These are phyloP conservation scores for Tenthredo scrophulariae DNA, from an alignment of 2,888 invertebrate species.

Conservation along the genomic window DNA sequence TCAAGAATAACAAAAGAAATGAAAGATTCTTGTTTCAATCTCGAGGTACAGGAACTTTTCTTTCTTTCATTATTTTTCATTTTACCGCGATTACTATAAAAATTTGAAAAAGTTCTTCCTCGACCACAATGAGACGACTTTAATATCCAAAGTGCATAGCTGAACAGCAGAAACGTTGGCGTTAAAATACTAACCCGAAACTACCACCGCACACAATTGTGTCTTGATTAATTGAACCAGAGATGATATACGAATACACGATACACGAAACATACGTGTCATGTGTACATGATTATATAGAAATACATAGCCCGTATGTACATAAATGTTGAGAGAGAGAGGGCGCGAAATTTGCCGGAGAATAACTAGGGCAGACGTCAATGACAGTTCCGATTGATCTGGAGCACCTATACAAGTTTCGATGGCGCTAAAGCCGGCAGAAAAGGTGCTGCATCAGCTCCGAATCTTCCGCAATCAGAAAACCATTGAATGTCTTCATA, in stretches of 20 bases:
- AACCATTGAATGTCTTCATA: slow-evolving; percentile 31
- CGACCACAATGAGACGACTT: background rate
- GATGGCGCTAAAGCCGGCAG: background rate
- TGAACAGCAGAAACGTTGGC: background rate
- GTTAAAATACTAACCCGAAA: background rate
- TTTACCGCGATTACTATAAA: background rate
- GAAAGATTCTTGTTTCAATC: slow-evolving; percentile 1
- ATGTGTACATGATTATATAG: background rate
- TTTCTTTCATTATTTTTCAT: background rate
- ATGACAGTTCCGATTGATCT: slow-evolving; percentile 49
- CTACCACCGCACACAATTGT: background rate
- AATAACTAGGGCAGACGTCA: slow-evolving; percentile 25
- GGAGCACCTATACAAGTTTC: slow-evolving; percentile 28
- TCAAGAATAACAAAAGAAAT: background rate
- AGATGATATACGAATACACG: background rate
- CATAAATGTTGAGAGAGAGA: background rate
- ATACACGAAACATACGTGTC: background rate
- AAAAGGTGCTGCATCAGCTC: slow-evolving; percentile 32
- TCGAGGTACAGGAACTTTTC: background rate
- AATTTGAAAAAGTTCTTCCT: background rate
- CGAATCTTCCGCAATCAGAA: slow-evolving; percentile 26
- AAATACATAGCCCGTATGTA: background rate
- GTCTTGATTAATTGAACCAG: background rate
- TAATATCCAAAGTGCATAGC: slow-evolving; percentile 25
- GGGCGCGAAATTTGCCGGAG: background rate